Evolutionary conservation across 2,888 invertebrate genomes (phyloP).

Genomic region (Sesia bembeciformis): DNA sequence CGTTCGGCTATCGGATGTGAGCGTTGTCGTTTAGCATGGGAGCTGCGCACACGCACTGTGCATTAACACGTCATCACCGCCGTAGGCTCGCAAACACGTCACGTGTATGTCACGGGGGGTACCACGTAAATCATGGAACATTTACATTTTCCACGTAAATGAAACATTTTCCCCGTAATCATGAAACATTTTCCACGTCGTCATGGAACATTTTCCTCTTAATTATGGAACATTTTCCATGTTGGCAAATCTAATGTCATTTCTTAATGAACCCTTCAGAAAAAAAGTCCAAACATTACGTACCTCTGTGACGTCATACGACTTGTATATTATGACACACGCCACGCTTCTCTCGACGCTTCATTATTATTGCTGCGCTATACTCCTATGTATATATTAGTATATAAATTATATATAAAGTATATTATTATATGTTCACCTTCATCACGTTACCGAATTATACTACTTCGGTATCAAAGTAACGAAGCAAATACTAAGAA

Average conservation of each 20-base stretch:
- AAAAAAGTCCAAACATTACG: not conserved
- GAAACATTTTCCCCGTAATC: no score
- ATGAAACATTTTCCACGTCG: no score
- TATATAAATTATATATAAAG: constrained; percentile 23
- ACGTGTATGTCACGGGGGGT: no score
- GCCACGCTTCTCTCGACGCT: constrained; percentile 34
- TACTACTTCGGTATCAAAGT: constrained; percentile 36
- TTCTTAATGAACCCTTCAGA: no score
- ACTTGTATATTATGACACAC: constrained; percentile 16
- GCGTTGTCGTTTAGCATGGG: no score
- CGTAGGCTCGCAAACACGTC: no score
- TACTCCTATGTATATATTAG: constrained; percentile 35
- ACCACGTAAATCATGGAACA: no score
- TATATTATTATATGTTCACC: constrained; percentile 16
- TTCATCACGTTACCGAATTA: constrained; percentile 30
- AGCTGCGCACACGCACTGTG: constrained; percentile 31
- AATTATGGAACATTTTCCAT: no score
- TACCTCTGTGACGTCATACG: constrained; percentile 29
- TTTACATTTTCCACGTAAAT: no score
- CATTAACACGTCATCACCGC: not conserved
- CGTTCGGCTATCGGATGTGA: no score
- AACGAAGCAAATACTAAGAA: constrained; percentile 1
- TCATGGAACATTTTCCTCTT: no score
- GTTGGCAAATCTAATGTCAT: no score
- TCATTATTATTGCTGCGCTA: constrained; percentile 28